Evolutionary conservation across 1,140 invertebrate species (phyloP).

Genomic region (Spodoptera litura): DNA sequence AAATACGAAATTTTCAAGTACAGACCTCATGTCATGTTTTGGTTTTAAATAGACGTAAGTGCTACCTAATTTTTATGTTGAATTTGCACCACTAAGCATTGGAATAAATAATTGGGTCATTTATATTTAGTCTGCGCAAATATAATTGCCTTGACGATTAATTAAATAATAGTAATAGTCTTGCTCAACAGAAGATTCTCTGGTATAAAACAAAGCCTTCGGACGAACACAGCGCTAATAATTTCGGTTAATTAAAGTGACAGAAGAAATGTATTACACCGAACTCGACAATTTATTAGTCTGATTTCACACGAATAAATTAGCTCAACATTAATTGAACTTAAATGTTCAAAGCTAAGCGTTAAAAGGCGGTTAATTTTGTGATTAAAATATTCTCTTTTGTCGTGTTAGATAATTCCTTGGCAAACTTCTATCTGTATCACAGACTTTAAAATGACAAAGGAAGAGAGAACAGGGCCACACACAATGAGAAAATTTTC

Average conservation of each 20-base stretch:
- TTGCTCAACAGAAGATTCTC: not conserved
- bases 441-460: slow-evolving; percentile 50
- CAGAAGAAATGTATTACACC: slow-evolving; percentile 23
- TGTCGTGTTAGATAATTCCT: slow-evolving; percentile 1
- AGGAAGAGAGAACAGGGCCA: slow-evolving; percentile 55
- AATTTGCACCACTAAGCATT: too few species aligned
- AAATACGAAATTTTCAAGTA: slow-evolving; percentile 3
- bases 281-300: slow-evolving; percentile 24
- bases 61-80: not conserved
- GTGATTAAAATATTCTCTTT: not conserved
- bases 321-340: slow-evolving; percentile 13
- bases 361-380: not conserved
- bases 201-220: too few species aligned
- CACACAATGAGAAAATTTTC: slow-evolving; percentile 63
- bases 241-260: slow-evolving; percentile 24
- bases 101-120: too few species aligned
- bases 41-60: not conserved
- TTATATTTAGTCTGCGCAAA: too few species aligned
- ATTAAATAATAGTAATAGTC: too few species aligned
- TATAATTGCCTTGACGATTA: too few species aligned
- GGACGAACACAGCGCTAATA: not conserved
- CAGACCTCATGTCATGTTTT: not conserved
- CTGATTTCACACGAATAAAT: slow-evolving; percentile 27
- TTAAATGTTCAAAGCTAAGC: not conserved
- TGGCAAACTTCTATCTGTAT: slow-evolving; percentile 26